Evolutionary conservation across 2,113 vertebrate genomes (phyloP), one percentile per base, ranked within the genome.

Genomic region (Tragelaphus strepsiceros): DNA sequence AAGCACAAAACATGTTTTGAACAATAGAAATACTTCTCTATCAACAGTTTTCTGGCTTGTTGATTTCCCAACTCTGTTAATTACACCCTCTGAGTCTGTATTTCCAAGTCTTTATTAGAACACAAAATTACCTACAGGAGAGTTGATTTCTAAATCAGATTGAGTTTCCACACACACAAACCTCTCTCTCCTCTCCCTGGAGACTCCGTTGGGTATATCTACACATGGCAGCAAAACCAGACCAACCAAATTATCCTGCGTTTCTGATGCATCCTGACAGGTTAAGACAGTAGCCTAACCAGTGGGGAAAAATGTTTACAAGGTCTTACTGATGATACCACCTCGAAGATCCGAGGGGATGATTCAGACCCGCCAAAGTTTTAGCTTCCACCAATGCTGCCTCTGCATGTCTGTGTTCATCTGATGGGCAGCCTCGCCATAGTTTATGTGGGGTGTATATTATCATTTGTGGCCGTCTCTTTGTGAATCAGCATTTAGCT

Each of bases 401-500:
- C 97, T 97, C 97, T 93, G 93, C 97, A 87, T 59, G 97, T 92
- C 82, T 49, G 58, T 26, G 58, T 90, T 96, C 97, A 96, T 97
- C 97, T 91, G 97, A 96, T 97, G 97, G 96, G 95, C 97, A 94
- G 71, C 43, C 93, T 84, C 88, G 61, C 96, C 97, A 56, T 64
- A 28, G 53, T 61, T 82, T 94, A 83, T 67, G 8, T 58, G 67
- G 85, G 96, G 90, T 67, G 71, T 11, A 77, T 35, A 43, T 97
- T 95, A 97, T 84, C 89, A 51, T 96, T 98, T 97, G 91, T 97
- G 51, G 30, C 5, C 78, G 96, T 96, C 96, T 94, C 97, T 90
- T 94, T 96, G 95, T 98, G 97, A 98, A 97, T 98, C 98, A 97
- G 95, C 98, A 98, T 96, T 96, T 97, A 80, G 88, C 88, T 97